Conservation (phyloP, 2,888 invertebrate species). For the Macropis europaea region DNA sequence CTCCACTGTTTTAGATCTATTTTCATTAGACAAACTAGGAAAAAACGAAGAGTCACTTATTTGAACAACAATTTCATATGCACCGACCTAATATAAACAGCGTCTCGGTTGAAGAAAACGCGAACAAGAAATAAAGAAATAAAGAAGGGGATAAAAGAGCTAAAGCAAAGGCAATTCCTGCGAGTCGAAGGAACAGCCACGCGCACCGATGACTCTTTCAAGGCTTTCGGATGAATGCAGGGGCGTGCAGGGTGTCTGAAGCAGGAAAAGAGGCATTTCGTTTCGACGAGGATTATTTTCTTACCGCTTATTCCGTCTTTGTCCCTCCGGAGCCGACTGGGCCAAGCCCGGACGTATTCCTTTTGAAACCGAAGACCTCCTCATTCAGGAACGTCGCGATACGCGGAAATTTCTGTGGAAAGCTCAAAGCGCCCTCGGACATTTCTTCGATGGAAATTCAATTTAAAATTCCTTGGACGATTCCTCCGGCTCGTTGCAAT, state of each 20-base stretch:
- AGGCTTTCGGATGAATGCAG: conserved; percentile 7
- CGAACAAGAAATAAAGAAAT: not conserved
- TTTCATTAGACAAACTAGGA: no score
- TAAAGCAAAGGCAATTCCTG: not conserved
- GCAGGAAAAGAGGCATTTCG: conserved; percentile 21
- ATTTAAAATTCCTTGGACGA: not conserved
- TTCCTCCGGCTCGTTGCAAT: no score
- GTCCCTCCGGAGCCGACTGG: conserved; percentile 9
- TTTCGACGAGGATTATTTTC: conserved; percentile 43
- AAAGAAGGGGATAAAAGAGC: not conserved
- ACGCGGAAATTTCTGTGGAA: not conserved
- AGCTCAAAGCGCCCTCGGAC: not conserved
- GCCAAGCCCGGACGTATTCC: conserved; percentile 8
- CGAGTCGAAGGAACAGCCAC: conserved; percentile 37
- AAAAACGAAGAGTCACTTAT: no score
- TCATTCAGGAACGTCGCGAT: not conserved
- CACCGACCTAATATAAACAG: no score
- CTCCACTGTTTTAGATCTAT: no score
- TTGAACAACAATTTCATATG: no score
- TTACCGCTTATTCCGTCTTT: conserved; percentile 40
- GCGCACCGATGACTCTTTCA: conserved; percentile 13
- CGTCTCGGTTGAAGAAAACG: conserved; percentile 12
- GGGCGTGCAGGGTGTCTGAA: conserved; percentile 21
- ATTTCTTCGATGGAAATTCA: not conserved
- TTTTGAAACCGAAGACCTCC: not conserved